Evolutionary conservation across 2,888 invertebrate genomes (phyloP).

Genomic region (Oscheius sp.): DNA sequence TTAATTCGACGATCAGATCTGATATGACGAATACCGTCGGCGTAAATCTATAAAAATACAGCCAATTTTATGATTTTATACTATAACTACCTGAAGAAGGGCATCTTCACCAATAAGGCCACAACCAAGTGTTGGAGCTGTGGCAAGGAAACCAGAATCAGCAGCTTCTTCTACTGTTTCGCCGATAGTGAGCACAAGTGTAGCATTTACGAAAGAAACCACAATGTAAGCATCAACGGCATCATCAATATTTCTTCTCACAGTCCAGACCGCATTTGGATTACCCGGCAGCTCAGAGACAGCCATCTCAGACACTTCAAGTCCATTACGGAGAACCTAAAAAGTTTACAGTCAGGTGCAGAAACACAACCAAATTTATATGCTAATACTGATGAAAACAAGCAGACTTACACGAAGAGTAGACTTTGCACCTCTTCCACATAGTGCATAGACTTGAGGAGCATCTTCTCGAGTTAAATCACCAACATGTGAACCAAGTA

Average conservation of each 20-base stretch:
- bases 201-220: conserved; percentile 98
- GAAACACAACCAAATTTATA: too few species aligned
- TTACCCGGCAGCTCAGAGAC: conserved; percentile 99
- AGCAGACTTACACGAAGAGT: conserved; percentile 79
- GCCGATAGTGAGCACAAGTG: conserved; percentile 96
- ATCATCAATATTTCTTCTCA: conserved; percentile 95
- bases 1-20: conserved; percentile 96
- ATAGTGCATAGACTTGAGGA: conserved; percentile 94
- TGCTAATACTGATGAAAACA: not conserved
- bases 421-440: conserved; percentile 94
- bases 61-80: conserved; percentile 23
- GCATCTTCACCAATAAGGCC: conserved; percentile 97
- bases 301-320: conserved; percentile 98
- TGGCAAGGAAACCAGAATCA: conserved; percentile 97
- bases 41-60: conserved; percentile 82
- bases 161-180: conserved; percentile 99
- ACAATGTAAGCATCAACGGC: conserved; percentile 99
- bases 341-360: not conserved
- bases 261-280: conserved; percentile 99
- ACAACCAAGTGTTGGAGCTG: conserved; percentile 97
- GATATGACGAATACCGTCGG: conserved; percentile 97
- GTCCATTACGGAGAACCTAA: conserved; percentile 88
- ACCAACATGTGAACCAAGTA: conserved; percentile 71
- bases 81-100: conserved; percentile 84
- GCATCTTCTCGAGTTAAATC: conserved; percentile 93